Evolutionary conservation across 1,140 invertebrate genomes (phyloP).

Genomic region (Nilaparvata lugens): DNA sequence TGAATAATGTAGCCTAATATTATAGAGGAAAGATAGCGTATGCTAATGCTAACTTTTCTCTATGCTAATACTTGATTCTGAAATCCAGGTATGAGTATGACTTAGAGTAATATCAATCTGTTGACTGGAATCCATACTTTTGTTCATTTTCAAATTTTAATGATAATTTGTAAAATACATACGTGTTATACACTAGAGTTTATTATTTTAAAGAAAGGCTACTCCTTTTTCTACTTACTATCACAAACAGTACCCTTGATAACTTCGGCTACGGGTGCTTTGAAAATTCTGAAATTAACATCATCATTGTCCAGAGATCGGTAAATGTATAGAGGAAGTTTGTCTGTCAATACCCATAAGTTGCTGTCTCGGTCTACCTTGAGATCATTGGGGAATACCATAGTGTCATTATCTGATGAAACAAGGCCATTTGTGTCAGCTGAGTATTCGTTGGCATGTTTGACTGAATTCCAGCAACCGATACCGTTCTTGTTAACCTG

Average conservation of each 20-base stretch:
- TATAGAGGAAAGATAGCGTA: too few relatives aligned
- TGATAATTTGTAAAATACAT: too few relatives aligned
- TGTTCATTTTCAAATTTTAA: too few relatives aligned
- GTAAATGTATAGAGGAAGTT: constrained; percentile 60
- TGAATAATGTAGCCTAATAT: too few relatives aligned
- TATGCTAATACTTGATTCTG: too few relatives aligned
- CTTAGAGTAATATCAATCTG: too few relatives aligned
- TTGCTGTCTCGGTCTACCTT: constrained; percentile 61
- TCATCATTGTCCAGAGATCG: constrained; percentile 48
- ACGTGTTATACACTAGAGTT: too few relatives aligned
- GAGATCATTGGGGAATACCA: constrained; percentile 68
- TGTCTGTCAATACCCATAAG: constrained; percentile 64
- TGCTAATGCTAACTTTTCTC: too few relatives aligned
- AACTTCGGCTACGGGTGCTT: constrained; percentile 50
- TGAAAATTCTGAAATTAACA: constrained; percentile 63
- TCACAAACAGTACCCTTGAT: constrained; percentile 57
- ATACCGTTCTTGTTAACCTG: constrained; percentile 64
- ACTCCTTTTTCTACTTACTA: background rate
- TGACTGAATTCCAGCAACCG: constrained; percentile 64
- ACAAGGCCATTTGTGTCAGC: constrained; percentile 40
- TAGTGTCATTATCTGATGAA: constrained; percentile 55
- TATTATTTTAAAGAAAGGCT: background rate
- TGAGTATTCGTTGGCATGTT: constrained; percentile 21
- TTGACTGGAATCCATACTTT: too few relatives aligned
- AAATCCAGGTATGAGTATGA: too few relatives aligned